Percentiles rank a stretch among this genome's conserved stretches.
Conservation (phyloP, 2,113 vertebrate species). For the Gopherus flavomarginatus region DNA sequence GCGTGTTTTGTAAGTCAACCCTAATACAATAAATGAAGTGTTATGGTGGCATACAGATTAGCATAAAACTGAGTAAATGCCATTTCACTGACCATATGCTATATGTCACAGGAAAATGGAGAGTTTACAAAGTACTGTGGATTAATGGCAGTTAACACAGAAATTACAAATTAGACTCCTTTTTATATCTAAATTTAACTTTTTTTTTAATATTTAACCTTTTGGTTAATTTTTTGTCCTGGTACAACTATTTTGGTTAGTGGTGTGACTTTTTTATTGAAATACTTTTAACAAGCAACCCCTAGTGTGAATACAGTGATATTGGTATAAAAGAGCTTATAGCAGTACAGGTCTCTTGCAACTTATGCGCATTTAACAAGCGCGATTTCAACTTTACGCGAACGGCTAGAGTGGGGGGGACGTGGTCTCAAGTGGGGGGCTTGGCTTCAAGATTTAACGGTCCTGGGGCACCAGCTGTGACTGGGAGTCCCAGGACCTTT, state of each 20-base stretch:
- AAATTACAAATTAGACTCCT: not conserved
- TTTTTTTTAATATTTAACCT: not conserved
- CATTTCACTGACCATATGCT: not conserved
- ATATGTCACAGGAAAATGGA: not conserved
- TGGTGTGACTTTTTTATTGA: not conserved
- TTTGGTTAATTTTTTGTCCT: not conserved
- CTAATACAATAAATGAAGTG: not conserved
- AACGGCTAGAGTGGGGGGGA: no score
- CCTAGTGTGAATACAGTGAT: not conserved
- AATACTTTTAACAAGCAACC: not conserved
- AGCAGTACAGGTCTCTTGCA: not conserved
- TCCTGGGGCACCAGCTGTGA: no score
- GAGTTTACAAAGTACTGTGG: not conserved
- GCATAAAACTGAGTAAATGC: not conserved
- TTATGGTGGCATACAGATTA: rapidly evolving
- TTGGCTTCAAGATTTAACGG: no score
- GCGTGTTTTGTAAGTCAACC: not conserved
- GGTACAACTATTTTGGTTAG: not conserved
- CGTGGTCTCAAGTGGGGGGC: no score
- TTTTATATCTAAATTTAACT: not conserved
- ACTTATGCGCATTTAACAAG: no score
- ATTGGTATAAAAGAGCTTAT: not conserved
- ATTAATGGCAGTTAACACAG: not conserved
- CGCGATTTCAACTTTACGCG: no score
- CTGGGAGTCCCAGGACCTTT: no score